These are phyloP conservation scores for Lates japonicus DNA, from an alignment of 2,797 vertebrate species.

Conservation along the genomic window DNA sequence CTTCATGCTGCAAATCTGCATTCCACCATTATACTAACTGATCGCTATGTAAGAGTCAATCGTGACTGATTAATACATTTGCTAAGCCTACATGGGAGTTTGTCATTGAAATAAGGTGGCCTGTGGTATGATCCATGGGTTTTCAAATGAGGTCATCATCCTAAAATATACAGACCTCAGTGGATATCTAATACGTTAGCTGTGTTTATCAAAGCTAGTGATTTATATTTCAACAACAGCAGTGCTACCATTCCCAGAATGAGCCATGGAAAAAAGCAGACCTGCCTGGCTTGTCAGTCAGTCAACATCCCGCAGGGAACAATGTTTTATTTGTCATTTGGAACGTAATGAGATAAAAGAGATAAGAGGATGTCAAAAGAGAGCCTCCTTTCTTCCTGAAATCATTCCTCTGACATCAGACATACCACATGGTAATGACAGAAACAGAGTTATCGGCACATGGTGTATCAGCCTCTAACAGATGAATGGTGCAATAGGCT, in stretches of 20 bases:
- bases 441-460: slow-evolving; percentile 60
- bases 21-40: slow-evolving; percentile 49
- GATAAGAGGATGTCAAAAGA: slow-evolving; percentile 58
- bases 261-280: slow-evolving; percentile 20
- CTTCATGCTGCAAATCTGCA: slow-evolving; percentile 40
- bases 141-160: slow-evolving; percentile 68
- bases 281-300: slow-evolving; percentile 47
- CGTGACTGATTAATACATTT: slow-evolving; percentile 65
- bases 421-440: slow-evolving; percentile 45
- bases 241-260: slow-evolving; percentile 24
- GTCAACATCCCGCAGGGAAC: slow-evolving; percentile 54
- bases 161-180: slow-evolving; percentile 55
- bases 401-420: slow-evolving; percentile 55
- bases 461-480: slow-evolving; percentile 55
- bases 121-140: slow-evolving; percentile 44
- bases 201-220: slow-evolving; percentile 56
- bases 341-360: slow-evolving; percentile 65
- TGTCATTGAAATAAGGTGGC: slow-evolving; percentile 57
- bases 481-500: slow-evolving; percentile 53
- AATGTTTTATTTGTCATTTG: slow-evolving; percentile 71
- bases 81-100: slow-evolving; percentile 59
- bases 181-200: slow-evolving; percentile 32
- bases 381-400: slow-evolving; percentile 56
- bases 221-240: slow-evolving; percentile 36
- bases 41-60: slow-evolving; percentile 67